Evolutionary conservation across 1,140 invertebrate genomes (phyloP).

Genomic region (Zaprionus gabonicus): DNA sequence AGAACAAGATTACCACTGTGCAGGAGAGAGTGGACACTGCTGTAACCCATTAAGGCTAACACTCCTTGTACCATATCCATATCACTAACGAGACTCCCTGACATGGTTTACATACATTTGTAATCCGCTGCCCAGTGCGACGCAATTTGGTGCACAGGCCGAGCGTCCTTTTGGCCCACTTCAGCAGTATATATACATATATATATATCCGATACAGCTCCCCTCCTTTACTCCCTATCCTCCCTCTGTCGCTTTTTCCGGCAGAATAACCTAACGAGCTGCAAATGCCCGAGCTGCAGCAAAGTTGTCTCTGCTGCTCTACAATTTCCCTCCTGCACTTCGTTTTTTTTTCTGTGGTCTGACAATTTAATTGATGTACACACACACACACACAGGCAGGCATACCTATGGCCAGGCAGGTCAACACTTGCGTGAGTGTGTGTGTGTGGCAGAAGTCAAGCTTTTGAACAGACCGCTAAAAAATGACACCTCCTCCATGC

Average conservation of each 20-base stretch:
- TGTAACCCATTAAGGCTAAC: conserved; percentile 32
- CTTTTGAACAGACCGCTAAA: conserved; percentile 79
- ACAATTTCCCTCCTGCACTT: conserved; percentile 7
- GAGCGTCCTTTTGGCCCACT: conserved; percentile 39
- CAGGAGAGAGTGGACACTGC: background rate
- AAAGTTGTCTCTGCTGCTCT: conserved; percentile 19
- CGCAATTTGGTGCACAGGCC: conserved; percentile 22
- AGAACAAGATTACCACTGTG: background rate
- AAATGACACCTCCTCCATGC: conserved; percentile 64
- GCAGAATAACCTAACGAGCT: conserved; percentile 47
- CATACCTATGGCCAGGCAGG: too few species aligned
- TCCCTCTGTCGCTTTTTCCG: background rate
- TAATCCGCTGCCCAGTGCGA: conserved; percentile 33
- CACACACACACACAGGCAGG: conserved; percentile 45
- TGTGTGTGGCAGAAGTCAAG: conserved; percentile 28
- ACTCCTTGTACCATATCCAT: conserved; percentile 4
- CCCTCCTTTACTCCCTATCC: background rate
- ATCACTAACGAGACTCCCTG: conserved; percentile 50
- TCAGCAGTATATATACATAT: conserved; percentile 1
- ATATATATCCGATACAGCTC: background rate
- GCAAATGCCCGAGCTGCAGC: conserved; percentile 33
- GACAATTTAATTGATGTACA: conserved; percentile 82
- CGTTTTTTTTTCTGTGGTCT: conserved; percentile 47
- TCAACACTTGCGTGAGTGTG: background rate
- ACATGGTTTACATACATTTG: conserved; percentile 33